These are phyloP conservation scores for Coelinius sp. DNA, from an alignment of 2,888 invertebrate genomes.

Conservation along the genomic window DNA sequence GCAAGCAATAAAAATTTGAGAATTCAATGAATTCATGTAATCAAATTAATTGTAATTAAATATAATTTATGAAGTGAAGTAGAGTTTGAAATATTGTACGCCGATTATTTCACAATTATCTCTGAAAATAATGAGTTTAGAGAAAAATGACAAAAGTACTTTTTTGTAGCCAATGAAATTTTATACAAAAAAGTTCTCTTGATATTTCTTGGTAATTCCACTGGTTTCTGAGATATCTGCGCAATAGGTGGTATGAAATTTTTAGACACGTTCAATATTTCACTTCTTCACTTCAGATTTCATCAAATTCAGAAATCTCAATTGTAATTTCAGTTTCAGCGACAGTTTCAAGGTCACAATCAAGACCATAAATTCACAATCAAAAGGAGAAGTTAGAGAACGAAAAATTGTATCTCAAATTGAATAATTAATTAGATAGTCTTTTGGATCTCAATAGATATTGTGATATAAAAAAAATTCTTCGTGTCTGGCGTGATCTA, in stretches of 20 bases:
- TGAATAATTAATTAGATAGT: slow-evolving; percentile 23
- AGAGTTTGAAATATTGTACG: too few relatives aligned
- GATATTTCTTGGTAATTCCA: not conserved
- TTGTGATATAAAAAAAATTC: slow-evolving; percentile 33
- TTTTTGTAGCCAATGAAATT: not conserved
- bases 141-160: not conserved
- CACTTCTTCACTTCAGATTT: not conserved
- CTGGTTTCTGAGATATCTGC: not conserved
- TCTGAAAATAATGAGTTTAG: not conserved
- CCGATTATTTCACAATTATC: not conserved
- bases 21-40: not conserved
- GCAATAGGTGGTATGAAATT: not conserved
- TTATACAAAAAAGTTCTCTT: not conserved
- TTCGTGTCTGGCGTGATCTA: slow-evolving; percentile 25
- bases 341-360: not conserved
- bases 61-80: too few relatives aligned
- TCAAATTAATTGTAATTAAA: not conserved
- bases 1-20: not conserved
- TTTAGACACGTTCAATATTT: too few relatives aligned
- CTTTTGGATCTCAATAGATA: slow-evolving; percentile 35
- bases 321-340: not conserved
- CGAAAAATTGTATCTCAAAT: slow-evolving; percentile 11
- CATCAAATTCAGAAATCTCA: not conserved
- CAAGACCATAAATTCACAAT: slow-evolving; percentile 4
- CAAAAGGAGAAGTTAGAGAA: slow-evolving; percentile 16